Conservation (phyloP, 2,888 invertebrate genomes). For the Mesorhabditis belari region DNA sequence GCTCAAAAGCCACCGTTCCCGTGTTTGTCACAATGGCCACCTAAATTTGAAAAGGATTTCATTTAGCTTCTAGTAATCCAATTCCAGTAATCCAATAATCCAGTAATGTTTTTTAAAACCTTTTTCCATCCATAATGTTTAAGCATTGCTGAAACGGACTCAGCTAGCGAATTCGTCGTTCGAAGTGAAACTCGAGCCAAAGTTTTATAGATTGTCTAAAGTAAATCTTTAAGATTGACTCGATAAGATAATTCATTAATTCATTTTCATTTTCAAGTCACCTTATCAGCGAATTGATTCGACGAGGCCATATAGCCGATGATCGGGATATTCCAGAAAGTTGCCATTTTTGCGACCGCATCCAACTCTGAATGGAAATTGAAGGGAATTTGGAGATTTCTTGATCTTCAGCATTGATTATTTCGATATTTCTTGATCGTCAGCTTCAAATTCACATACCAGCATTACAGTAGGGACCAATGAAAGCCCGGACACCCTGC, state of each 20-base stretch:
- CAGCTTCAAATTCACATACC: conserved; percentile 9
- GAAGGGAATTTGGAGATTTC: not conserved
- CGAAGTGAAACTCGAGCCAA: conserved; percentile 47
- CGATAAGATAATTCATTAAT: too few species aligned
- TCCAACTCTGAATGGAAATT: conserved; percentile 32
- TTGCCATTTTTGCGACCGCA: conserved; percentile 51
- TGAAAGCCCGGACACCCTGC: conserved; percentile 48
- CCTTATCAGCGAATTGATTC: conserved; percentile 48
- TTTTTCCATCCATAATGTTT: conserved; percentile 47
- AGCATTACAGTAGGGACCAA: conserved; percentile 51
- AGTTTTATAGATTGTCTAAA: conserved; percentile 43
- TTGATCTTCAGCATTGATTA: not conserved
- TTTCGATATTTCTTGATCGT: not conserved
- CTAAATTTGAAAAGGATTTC: too few species aligned
- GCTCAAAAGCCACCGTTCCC: conserved; percentile 44
- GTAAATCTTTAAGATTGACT: not conserved
- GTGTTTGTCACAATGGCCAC: conserved; percentile 48
- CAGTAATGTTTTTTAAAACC: conserved; percentile 21
- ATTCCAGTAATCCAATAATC: too few species aligned
- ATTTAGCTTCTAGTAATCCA: too few species aligned
- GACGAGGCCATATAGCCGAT: conserved; percentile 51
- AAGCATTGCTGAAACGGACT: conserved; percentile 41
- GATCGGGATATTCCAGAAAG: conserved; percentile 51
- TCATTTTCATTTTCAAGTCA: too few species aligned
- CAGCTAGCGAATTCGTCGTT: conserved; percentile 49